A percentile compares a stretch with the other conserved stretches of the same genome.
Conservation (phyloP, 2,113 vertebrate species). For the Alaudala cheleensis region DNA sequence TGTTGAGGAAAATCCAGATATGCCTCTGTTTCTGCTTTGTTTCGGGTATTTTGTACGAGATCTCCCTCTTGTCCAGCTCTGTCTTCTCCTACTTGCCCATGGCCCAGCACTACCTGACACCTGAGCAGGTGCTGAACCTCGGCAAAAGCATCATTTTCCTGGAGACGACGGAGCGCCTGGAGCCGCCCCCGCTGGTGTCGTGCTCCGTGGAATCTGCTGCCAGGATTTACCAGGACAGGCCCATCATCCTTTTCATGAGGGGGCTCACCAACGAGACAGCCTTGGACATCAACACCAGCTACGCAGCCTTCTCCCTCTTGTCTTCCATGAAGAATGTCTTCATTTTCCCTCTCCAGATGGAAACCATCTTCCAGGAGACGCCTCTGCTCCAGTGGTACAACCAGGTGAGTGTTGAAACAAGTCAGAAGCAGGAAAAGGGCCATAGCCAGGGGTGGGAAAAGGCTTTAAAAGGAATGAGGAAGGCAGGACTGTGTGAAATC, state of each 20-base stretch:
- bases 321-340: constrained; percentile 77
- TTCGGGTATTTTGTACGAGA: constrained; percentile 69
- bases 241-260: constrained; percentile 75
- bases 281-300: constrained; percentile 25
- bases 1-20: constrained; percentile 74
- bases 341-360: constrained; percentile 75
- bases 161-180: constrained; percentile 70
- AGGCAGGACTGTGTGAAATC: neutral
- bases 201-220: constrained; percentile 79
- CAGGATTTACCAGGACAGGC: constrained; percentile 65
- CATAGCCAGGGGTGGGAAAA: accelerated
- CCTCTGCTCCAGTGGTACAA: constrained; percentile 76
- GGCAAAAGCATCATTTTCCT: constrained; percentile 75
- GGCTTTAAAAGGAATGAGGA: neutral
- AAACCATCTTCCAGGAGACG: constrained; percentile 73
- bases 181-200: constrained; percentile 65
- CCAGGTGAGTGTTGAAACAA: neutral
- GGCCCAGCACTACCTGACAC: constrained; percentile 45
- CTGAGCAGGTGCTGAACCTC: constrained; percentile 44
- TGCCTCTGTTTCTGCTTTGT: constrained; percentile 62
- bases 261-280: constrained; percentile 32
- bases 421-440: neutral
- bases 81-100: constrained; percentile 59
- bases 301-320: constrained; percentile 60
- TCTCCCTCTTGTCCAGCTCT: constrained; percentile 57